Evolutionary conservation across 2,113 vertebrate species (phyloP), one percentile per base, ranked within the genome.

Genomic region (Sinocyclocheilus maitianheensis): DNA sequence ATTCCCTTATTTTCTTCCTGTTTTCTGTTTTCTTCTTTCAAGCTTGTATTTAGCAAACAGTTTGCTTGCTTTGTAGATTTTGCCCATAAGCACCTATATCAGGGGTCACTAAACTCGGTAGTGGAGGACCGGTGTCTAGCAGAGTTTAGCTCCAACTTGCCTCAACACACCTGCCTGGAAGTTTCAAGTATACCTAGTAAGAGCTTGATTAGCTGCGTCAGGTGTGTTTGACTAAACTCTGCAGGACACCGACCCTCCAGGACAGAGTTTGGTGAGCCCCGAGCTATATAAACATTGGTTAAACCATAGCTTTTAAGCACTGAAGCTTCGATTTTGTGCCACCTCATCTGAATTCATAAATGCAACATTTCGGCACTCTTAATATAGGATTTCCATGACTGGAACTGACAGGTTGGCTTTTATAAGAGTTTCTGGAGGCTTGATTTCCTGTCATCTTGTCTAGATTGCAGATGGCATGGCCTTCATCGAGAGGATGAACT

Each of bases 401-500:
- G 8, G 7, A 77, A 34, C 20, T 40, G 40, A n/a, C 7, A 3
- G 8, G 22, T 60, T 40, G 43, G 37, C n/a, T 74, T 46, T 63
- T 20, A 26, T 51, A 34, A 14, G 60, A 11, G 9, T 30, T 53
- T 62, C 37, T 58, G 12, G 11, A 84, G 37, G 51, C 60, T 58
- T 65, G 10, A 51, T 78, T 78, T 14, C 18, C 71, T 20, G 67
- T 86, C 12, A 26, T 75, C 65, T 51, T 14, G 20, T 81, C 13
- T 93, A 99, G 98, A 99, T 99, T 92, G 97, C 98, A 86, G 98
- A 99, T 90, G 98, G 98, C 75, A 99, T 99, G 98, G 98, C 98
- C 75, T 99, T 99, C 94, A 99, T 99, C 87, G 98, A 99, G 95
- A 96, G 98, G 94, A 99, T 99, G 98, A 99, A 99, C 94, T 99